phyloP scores from a whole-genome alignment of 2,888 invertebrate species.

The Lutraria lutraria region DNA sequence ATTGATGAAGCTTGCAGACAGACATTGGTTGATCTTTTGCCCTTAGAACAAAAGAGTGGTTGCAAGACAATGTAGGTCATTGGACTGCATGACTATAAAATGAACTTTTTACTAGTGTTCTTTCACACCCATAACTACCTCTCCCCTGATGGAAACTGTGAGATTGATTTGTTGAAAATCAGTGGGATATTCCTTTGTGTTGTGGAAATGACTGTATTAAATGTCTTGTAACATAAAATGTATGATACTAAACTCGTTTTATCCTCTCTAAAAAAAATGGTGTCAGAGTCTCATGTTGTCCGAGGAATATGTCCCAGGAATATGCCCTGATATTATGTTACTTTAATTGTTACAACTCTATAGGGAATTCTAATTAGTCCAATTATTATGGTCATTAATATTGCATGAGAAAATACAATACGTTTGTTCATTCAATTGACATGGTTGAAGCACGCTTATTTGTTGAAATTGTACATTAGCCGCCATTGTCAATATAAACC shows the following conservation, averaged over 20 bases:
- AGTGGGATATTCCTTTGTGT: constrained; percentile 17
- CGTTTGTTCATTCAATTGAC: background rate
- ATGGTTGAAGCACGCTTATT: background rate
- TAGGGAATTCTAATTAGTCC: constrained; percentile 1
- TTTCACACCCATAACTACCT: constrained; percentile 4
- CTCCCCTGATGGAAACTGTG: background rate
- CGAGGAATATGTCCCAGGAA: background rate
- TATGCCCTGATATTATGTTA: constrained; percentile 27
- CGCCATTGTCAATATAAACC: background rate
- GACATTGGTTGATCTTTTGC: background rate
- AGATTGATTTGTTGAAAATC: constrained; percentile 25
- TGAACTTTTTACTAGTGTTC: background rate
- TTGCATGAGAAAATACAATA: constrained; percentile 28
- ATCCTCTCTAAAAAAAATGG: background rate
- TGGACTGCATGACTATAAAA: constrained; percentile 15
- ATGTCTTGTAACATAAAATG: background rate
- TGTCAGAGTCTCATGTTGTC: background rate
- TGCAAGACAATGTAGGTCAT: background rate
- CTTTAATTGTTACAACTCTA: constrained; percentile 1
- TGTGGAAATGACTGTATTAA: constrained; percentile 17
- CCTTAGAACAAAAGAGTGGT: constrained; percentile 20
- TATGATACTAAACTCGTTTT: constrained; percentile 4
- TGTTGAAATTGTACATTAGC: background rate
- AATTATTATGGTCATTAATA: constrained; percentile 18
- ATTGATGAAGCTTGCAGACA: constrained; percentile 40